Base-by-base conservation (phyloP, 2,888 invertebrate genomes). In the Cephus runcator region DNA sequence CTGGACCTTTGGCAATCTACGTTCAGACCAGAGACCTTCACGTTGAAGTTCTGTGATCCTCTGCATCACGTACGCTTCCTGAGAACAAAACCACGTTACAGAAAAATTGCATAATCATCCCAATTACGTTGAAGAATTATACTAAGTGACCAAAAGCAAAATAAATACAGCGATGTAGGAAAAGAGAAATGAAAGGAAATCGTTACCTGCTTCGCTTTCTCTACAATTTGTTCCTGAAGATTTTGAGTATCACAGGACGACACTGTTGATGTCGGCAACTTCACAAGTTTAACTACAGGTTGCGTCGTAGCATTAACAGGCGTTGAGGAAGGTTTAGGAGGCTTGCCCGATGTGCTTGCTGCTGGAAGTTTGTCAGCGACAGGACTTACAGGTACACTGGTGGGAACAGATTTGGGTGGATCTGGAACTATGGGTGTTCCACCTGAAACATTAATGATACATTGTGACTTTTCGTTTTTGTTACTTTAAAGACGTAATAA, bases 11-110 rank as follows among this genome's bases (percentile, higher is more conserved):
- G 98, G 98, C 90, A 98, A 93, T 79, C 98, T 94, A 87, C 96
- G 95, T 91, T 97, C 97, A 76, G 98, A 95, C 99, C 99, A 99
- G 88, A 99, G 93, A 68, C 99, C 99, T 90, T 98, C 97, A 89
- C 97, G 96, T 90, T 98, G 96, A 86, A 99, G 93, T 92, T 98
- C 98, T 35, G 95, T 94, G 89, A 99, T 96, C 91, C 98, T 94
- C 89, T 97, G 96, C 93, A 99, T 96, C 81, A 99, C 98, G 92
- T 96, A 96, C 56, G 98, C 99, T 93, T 99, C 98, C 94, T 96
- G 56, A 56, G 9, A 56, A 3, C 23, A 23, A 23, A 56, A 56
- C 4, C 2, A 15, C 6, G 23, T 56, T 9, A 56, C 2, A 9
- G 1, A 56, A 56, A 23, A 23, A 56, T 56, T 56, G 23, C 23